Evolutionary conservation across 2,888 invertebrate genomes (phyloP).

Genomic region (Andrena bicolor): DNA sequence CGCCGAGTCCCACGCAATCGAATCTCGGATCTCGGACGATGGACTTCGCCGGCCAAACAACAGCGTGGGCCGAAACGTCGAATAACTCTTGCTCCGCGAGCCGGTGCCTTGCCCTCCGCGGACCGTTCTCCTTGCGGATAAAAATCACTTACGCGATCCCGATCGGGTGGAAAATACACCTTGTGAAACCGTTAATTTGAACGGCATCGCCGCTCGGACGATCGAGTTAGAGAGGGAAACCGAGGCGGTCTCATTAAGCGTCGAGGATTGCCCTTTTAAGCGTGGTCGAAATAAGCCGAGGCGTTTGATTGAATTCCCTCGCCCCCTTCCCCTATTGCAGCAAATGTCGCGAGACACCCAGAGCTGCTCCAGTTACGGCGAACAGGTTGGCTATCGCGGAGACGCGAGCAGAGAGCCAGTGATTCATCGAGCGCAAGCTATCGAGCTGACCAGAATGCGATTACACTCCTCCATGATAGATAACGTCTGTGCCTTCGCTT

Average conservation of each 20-base stretch:
- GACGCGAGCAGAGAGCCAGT: slow-evolving; percentile 47
- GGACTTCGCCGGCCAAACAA: slow-evolving; percentile 34
- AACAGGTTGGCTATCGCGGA: slow-evolving; percentile 53
- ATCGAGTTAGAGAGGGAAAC: background rate
- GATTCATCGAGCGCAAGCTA: slow-evolving; percentile 54
- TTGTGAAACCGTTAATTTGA: background rate
- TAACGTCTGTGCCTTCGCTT: slow-evolving; percentile 25
- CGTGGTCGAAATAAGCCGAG: slow-evolving; percentile 36
- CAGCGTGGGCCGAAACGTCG: slow-evolving; percentile 52
- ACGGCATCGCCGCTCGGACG: background rate
- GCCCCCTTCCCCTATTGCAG: slow-evolving; percentile 18
- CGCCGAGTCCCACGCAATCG: slow-evolving; percentile 53
- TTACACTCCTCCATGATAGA: slow-evolving; percentile 30
- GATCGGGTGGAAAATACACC: background rate
- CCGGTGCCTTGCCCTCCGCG: background rate
- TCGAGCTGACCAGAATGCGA: slow-evolving; percentile 43
- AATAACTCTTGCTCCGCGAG: slow-evolving; percentile 20
- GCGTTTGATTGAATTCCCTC: slow-evolving; percentile 43
- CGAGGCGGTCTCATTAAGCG: background rate
- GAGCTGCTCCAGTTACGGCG: slow-evolving; percentile 64
- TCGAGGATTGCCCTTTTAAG: slow-evolving; percentile 19
- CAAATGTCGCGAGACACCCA: slow-evolving; percentile 47
- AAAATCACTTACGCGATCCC: background rate
- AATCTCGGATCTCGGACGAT: slow-evolving; percentile 43
- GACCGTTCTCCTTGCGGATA: slow-evolving; percentile 20